phyloP scores from a whole-genome alignment of 2,113 vertebrate species.

The Gnathonemus longibarbis region DNA sequence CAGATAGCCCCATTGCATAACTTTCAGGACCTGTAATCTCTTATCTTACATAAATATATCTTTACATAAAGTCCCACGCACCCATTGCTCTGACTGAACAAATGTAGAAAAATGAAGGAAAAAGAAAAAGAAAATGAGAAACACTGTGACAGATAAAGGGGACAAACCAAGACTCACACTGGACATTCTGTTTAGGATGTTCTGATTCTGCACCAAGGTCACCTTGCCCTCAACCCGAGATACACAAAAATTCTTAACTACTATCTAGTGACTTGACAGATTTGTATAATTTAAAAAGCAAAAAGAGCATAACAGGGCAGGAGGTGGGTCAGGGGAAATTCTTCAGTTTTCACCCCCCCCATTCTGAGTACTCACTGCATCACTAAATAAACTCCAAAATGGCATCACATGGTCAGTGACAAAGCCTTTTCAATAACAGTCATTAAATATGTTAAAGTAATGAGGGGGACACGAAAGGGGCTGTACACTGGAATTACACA shows the following conservation, averaged over 20 bases:
- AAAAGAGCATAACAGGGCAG: background rate
- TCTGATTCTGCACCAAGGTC: background rate
- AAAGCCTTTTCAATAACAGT: background rate
- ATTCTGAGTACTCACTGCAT: background rate
- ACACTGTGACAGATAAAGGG: background rate
- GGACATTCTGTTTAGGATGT: background rate
- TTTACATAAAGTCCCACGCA: background rate
- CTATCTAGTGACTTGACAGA: background rate
- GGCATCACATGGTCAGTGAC: background rate
- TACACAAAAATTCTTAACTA: background rate
- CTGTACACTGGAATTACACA: background rate
- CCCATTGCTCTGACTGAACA: background rate
- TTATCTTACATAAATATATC: background rate
- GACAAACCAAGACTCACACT: background rate
- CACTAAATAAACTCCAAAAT: background rate
- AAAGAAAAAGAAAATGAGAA: background rate
- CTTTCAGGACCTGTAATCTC: background rate
- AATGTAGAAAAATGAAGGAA: background rate
- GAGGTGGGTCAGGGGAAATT: background rate
- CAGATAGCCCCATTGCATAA: background rate
- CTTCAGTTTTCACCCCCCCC: background rate
- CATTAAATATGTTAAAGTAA: background rate
- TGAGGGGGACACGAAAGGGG: background rate
- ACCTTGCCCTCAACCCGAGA: background rate
- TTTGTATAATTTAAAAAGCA: background rate